Evolutionary conservation across 2,797 vertebrate genomes (phyloP).

Genomic region (Margarornis squamiger): DNA sequence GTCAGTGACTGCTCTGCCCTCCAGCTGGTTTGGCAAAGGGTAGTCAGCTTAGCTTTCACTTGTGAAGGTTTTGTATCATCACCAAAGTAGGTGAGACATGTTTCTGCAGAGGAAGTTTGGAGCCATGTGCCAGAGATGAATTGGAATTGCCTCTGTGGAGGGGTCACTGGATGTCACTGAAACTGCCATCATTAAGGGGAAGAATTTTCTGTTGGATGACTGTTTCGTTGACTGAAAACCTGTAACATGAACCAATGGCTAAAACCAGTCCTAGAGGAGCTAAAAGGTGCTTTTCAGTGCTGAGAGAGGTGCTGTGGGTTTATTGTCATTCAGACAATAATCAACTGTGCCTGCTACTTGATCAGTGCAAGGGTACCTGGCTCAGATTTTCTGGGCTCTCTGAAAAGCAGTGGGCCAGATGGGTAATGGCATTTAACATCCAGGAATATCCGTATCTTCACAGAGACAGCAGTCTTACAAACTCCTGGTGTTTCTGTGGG

Average conservation of each 20-base stretch:
- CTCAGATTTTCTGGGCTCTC: background rate
- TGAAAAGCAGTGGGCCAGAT: background rate
- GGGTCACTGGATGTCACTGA: background rate
- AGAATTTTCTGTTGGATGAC: background rate
- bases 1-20: background rate
- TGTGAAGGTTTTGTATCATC: background rate
- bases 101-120: background rate
- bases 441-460: background rate
- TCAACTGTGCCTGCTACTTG: background rate
- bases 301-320: background rate
- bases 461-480: background rate
- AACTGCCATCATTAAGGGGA: background rate
- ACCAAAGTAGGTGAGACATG: background rate
- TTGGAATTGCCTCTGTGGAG: background rate
- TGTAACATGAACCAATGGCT: accelerated
- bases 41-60: background rate
- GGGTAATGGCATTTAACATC: background rate
- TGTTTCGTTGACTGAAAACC: background rate
- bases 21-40: background rate
- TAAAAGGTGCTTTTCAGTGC: background rate
- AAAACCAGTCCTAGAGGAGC: background rate
- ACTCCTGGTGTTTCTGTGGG: background rate
- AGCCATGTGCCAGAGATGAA: background rate
- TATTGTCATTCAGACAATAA: background rate
- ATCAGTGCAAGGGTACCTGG: background rate